These are phyloP conservation scores for Agapornis canus DNA, from an alignment of 2,797 vertebrate genomes.

Conservation along the genomic window DNA sequence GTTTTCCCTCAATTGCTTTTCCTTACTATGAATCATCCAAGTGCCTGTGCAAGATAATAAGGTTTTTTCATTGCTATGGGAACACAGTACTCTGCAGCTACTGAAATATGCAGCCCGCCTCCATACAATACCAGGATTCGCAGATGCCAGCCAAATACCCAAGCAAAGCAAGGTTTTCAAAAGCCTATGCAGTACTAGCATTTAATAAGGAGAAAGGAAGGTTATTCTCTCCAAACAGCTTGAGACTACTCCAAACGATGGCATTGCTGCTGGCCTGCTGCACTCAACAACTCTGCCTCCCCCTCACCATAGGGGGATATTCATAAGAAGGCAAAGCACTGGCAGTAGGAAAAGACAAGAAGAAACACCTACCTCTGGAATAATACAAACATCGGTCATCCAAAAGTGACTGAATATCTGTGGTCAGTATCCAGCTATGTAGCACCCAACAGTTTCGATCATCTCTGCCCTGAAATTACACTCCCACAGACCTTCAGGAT, in stretches of 20 bases:
- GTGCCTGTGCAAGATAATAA: neutral
- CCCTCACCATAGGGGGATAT: neutral
- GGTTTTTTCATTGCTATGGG: constrained; percentile 56
- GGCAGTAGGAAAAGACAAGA: neutral
- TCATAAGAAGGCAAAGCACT: neutral
- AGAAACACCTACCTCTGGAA: neutral
- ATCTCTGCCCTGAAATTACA: neutral
- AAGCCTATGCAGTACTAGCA: neutral
- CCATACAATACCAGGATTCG: neutral
- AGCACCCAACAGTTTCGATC: neutral
- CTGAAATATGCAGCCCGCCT: constrained; percentile 28
- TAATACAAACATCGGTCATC: neutral
- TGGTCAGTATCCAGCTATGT: neutral
- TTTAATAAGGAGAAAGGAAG: neutral
- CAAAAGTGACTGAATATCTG: neutral
- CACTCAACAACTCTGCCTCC: neutral
- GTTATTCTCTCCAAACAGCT: neutral
- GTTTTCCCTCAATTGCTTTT: neutral
- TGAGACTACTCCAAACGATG: neutral
- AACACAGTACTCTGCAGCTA: constrained; percentile 23
- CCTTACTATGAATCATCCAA: neutral
- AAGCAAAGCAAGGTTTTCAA: constrained; percentile 10
- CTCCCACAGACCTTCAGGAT: neutral
- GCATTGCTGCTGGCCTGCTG: neutral
- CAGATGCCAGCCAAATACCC: constrained; percentile 13